Evolutionary conservation across 2,888 invertebrate species (phyloP).

Genomic region (Esperia sulphurella): DNA sequence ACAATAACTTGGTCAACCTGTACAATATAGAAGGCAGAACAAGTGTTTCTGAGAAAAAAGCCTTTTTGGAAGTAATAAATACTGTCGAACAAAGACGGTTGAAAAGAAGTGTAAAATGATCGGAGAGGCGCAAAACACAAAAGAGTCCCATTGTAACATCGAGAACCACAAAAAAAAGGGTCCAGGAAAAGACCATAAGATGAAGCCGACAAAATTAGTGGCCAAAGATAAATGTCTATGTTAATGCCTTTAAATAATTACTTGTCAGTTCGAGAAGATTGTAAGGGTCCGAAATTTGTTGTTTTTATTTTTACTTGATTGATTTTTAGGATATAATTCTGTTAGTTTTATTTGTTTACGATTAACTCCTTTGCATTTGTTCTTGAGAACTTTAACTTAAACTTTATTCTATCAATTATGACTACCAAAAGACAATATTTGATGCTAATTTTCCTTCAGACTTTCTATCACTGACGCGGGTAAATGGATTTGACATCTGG

Average conservation of each 20-base stretch:
- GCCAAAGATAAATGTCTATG: conserved; percentile 20
- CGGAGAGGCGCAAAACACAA: conserved; percentile 21
- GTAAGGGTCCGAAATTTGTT: neutral
- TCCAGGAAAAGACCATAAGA: conserved; percentile 11
- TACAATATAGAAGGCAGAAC: conserved; percentile 11
- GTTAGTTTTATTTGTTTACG: neutral
- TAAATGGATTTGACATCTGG: too few species aligned
- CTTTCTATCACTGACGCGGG: too few species aligned
- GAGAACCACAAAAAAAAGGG: conserved; percentile 30
- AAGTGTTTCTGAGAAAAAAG: conserved; percentile 5
- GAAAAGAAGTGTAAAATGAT: conserved; percentile 30
- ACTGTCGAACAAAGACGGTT: neutral
- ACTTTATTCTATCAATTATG: too few species aligned
- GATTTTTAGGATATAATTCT: neutral
- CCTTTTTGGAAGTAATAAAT: conserved; percentile 3
- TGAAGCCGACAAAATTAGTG: conserved; percentile 18
- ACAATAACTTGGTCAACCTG: conserved; percentile 27
- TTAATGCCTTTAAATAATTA: conserved; percentile 26
- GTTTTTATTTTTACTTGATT: neutral
- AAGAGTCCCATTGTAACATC: conserved; percentile 29
- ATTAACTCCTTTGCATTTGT: too few species aligned
- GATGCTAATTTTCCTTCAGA: too few species aligned
- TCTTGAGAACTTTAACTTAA: too few species aligned
- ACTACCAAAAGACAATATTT: too few species aligned
- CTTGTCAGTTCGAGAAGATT: conserved; percentile 13